Evolutionary conservation across 2,888 invertebrate species (phyloP).

Genomic region (Thelaira solivaga): DNA sequence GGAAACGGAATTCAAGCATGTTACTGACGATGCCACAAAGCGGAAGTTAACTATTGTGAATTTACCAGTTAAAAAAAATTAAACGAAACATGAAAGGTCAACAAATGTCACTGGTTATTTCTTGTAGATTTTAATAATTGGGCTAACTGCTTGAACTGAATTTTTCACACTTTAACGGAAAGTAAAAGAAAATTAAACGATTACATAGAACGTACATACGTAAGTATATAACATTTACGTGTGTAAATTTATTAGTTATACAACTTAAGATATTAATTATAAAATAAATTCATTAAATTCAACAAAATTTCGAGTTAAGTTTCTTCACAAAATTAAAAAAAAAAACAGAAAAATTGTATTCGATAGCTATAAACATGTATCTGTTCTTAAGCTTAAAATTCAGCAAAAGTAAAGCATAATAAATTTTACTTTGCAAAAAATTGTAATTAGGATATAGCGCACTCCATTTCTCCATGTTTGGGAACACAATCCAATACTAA

Average conservation of each 20-base stretch:
- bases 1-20: too few relatives aligned
- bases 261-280: not conserved
- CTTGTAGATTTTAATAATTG: too few relatives aligned
- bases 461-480: conserved; percentile 87
- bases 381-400: not conserved
- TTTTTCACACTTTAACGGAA: too few relatives aligned
- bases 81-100: too few relatives aligned
- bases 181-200: too few relatives aligned
- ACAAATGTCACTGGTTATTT: too few relatives aligned
- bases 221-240: not conserved
- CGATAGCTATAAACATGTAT: not conserved
- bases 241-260: not conserved
- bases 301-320: conserved; percentile 34
- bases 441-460: conserved; percentile 82
- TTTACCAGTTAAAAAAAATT: too few relatives aligned
- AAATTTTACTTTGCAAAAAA: not conserved
- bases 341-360: not conserved
- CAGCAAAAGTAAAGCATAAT: conserved; percentile 7
- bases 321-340: not conserved
- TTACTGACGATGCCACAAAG: too few relatives aligned
- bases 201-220: not conserved
- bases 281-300: conserved; percentile 13
- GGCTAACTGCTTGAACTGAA: too few relatives aligned
- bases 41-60: too few relatives aligned
- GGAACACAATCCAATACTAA: conserved; percentile 86